Conservation (phyloP, 1,140 invertebrate genomes). For the Drosophila biarmipes region DNA sequence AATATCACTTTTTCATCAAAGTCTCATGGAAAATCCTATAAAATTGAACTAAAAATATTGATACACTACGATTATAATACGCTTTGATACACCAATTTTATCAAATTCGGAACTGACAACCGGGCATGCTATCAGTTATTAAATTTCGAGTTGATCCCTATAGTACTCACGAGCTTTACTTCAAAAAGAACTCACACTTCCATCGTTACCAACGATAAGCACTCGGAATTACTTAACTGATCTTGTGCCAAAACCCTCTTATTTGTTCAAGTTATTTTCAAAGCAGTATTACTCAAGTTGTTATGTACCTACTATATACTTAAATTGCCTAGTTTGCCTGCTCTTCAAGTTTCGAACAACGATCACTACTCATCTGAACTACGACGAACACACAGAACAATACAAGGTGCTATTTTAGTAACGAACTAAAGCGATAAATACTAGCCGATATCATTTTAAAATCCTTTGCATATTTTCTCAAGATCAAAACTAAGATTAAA, state of each 20-base stretch:
- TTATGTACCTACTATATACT: constrained; percentile 40
- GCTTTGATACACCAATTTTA: not conserved
- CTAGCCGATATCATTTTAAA: constrained; percentile 50
- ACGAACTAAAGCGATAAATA: constrained; percentile 37
- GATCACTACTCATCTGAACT: constrained; percentile 65
- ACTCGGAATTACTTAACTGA: constrained; percentile 9
- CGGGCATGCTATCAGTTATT: not conserved
- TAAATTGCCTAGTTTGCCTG: constrained; percentile 26
- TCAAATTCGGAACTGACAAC: constrained; percentile 6
- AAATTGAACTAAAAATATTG: not conserved
- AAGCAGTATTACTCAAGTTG: constrained; percentile 50
- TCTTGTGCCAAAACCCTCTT: constrained; percentile 11
- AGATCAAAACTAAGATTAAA: constrained; percentile 71
- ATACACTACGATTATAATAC: not conserved
- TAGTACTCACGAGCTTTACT: constrained; percentile 3
- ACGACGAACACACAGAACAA: constrained; percentile 61
- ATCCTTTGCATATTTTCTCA: constrained; percentile 68
- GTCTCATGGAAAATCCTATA: too few relatives aligned
- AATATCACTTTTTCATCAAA: too few relatives aligned
- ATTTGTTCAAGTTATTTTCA: constrained; percentile 45
- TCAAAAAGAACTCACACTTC: constrained; percentile 4
- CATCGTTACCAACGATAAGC: not conserved
- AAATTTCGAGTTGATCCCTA: constrained; percentile 1
- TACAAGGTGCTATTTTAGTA: constrained; percentile 81
- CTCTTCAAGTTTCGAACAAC: constrained; percentile 57